A percentile compares a stretch with the other conserved stretches of the same genome.
Conservation (phyloP, 2,888 invertebrate species). For the Euzetes globulus region DNA sequence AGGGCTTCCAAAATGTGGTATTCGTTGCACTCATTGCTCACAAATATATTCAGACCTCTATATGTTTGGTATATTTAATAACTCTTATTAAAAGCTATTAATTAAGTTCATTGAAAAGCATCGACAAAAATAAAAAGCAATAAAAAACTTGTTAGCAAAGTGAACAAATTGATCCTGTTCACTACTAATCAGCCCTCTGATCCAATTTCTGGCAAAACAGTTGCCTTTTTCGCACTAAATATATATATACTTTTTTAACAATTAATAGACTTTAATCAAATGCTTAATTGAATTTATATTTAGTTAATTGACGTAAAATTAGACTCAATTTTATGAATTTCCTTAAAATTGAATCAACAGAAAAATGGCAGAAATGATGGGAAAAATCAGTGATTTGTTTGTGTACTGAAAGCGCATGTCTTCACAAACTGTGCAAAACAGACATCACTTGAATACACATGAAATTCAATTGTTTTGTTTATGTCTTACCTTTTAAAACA, state of each 20-base stretch:
- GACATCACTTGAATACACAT: background rate
- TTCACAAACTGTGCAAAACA: background rate
- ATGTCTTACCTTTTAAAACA: too few relatives aligned
- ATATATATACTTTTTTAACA: background rate
- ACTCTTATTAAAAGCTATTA: background rate
- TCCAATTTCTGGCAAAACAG: background rate
- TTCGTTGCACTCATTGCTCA: background rate
- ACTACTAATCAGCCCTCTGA: too few relatives aligned
- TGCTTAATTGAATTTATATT: background rate
- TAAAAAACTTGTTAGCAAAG: background rate
- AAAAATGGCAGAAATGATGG: conserved; percentile 1
- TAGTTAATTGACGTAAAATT: too few relatives aligned
- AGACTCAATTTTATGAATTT: too few relatives aligned
- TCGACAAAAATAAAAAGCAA: background rate
- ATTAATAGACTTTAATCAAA: background rate
- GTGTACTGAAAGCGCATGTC: background rate
- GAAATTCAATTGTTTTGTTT: background rate
- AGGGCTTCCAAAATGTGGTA: conserved; percentile 8
- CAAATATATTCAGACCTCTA: background rate
- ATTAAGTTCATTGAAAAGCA: background rate
- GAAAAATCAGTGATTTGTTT: conserved; percentile 1
- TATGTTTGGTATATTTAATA: background rate
- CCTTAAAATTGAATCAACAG: too few relatives aligned
- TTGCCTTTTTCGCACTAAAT: too few relatives aligned
- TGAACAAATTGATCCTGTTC: background rate